Evolutionary conservation across 1,140 invertebrate species (phyloP), one percentile per base, ranked within the genome.

Genomic region (Nomia melanderi): DNA sequence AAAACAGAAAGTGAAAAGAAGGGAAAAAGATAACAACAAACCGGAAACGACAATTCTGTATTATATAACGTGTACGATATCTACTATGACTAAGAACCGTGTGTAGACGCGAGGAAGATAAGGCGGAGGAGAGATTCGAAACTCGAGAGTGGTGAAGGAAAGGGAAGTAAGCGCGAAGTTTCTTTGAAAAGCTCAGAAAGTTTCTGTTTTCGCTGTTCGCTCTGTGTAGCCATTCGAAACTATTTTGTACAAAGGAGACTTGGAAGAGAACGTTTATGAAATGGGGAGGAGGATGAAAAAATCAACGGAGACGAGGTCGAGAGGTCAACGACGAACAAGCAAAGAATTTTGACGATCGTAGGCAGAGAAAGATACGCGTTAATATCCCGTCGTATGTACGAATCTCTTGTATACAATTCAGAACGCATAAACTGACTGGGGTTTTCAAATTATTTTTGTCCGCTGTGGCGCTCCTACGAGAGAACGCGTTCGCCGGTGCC

Each of bases 371-470:
- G 14, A 62, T 33, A 62, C 25, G 17, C 59, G n/a, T n/a, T 39
- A 20, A 17, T 50, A 53, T 17, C 5, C 25, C 25, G 27, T 65
- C 47, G 78, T 74, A 59, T 56, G 56, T 83, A 75, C 56, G 67
- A 79, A 85, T 62, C 33, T 78, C 71, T 77, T 79, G 53, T 82
- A 79, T 69, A 75, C 29, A 57, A 82, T 78, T 69, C 25, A 50
- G 39, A 76, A 80, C 59, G 74, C 41, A 79, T 84, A 44, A n/a
- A 9, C 12, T 66, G 80, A 79, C 80, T 70, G 82, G 79, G 78
- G 83, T 79, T 84, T 83, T 67, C 78, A 78, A 63, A 79, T 85
- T 88, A 86, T 88, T 88, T 88, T 87, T 81, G 81, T 75, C 73
- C 77, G 69, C 50, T 60, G 56, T 69, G 73, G 53, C 74, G 83